Conservation (phyloP, 2,888 invertebrate species). For the Mycalesis mineus region DNA sequence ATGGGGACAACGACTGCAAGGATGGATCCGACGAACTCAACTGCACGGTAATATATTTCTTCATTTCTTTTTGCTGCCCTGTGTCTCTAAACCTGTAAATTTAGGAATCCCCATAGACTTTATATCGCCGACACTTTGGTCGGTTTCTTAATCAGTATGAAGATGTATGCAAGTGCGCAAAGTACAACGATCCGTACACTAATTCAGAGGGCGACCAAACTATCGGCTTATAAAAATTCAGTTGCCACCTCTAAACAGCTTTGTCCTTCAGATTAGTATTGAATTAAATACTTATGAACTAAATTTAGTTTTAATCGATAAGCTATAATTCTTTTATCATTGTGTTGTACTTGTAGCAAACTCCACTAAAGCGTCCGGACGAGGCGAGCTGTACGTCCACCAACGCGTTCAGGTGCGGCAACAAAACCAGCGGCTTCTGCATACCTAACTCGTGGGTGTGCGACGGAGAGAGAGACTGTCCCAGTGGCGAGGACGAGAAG, state of each 20-base stretch:
- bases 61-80: neutral
- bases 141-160: no score
- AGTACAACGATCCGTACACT: no score
- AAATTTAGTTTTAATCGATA: neutral
- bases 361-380: conserved; percentile 40
- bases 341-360: conserved; percentile 25
- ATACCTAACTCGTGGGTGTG: conserved; percentile 88
- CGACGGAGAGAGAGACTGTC: conserved; percentile 89
- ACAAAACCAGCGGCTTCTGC: conserved; percentile 73
- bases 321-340: no score
- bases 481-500: conserved; percentile 84
- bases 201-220: no score
- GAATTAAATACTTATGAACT: no score
- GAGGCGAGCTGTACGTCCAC: conserved; percentile 42
- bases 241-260: no score
- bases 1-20: conserved; percentile 86
- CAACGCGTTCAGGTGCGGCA: conserved; percentile 58
- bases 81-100: no score
- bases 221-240: no score
- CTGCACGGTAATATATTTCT: conserved; percentile 61
- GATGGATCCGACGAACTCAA: conserved; percentile 85
- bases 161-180: no score
- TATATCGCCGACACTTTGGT: no score
- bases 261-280: no score
- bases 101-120: no score